These are phyloP conservation scores for Macroglossus sobrinus DNA, from an alignment of 2,113 vertebrate genomes.

Conservation along the genomic window DNA sequence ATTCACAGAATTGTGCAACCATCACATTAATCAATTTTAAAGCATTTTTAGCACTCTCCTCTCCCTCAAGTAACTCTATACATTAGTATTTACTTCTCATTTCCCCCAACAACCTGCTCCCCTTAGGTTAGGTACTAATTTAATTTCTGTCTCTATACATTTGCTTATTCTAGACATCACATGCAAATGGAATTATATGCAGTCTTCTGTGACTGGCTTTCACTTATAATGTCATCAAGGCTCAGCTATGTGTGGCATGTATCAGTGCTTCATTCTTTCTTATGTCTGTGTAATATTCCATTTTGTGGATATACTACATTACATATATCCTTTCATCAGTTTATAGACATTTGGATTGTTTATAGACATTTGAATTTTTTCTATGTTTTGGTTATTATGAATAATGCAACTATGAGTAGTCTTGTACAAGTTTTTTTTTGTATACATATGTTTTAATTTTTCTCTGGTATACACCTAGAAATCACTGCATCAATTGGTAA, in stretches of 20 bases:
- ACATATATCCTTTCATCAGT: background rate
- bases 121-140: background rate
- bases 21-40: background rate
- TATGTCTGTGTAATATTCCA: background rate
- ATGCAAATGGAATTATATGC: background rate
- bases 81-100: background rate
- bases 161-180: background rate
- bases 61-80: background rate
- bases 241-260: background rate
- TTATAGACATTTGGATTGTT: background rate
- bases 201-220: background rate
- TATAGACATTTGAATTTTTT: background rate
- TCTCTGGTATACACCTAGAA: background rate
- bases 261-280: background rate
- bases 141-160: background rate
- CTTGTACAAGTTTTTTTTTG: background rate
- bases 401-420: background rate
- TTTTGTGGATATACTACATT: too few species aligned
- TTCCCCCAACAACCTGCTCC: too few species aligned
- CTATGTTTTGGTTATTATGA: background rate
- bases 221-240: background rate
- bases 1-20: background rate
- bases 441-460: background rate
- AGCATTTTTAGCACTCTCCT: background rate
- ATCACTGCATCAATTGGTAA: background rate